Evolutionary conservation across 1,140 invertebrate genomes (phyloP), one percentile per base, ranked within the genome.

Genomic region (Anastatus disparis): DNA sequence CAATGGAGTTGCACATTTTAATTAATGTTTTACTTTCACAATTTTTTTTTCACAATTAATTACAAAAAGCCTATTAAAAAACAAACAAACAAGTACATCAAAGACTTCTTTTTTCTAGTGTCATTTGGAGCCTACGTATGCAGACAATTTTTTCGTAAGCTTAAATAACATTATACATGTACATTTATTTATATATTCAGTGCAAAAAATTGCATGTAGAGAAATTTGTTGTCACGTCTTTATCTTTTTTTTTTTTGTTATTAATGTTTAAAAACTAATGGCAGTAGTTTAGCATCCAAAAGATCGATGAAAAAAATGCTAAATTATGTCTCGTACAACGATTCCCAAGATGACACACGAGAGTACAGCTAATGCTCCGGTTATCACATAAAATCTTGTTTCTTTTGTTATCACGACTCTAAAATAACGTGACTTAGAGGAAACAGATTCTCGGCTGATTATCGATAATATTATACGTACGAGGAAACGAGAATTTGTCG

Each of bases 301-400:
- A 10, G 52, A 48, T 67, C n/a, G 26, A 61, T 31, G 17, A 68
- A 29, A 27, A n/a, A 59, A 68, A 68, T 15, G 29, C 27, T 20
- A n/a, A n/a, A n/a, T n/a, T n/a, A 7, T 56, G 24, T 66, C 62
- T 53, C 70, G 53, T 65, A 66, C 70, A 72, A 62, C 70, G 50
- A 42, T 67, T 67, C 56, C 63, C 48, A 55, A 67, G 50, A 66
- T 48, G 27, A 55, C 35, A 62, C 35, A 62, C 63, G 40, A 53
- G 42, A 68, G 59, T 69, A 69, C 53, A 67, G 59, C 65, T 68
- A 67, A 68, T 73, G 44, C 44, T 67, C 42, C 65, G 48, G 44
- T 59, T 69, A 50, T 73, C 71, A 70, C 68, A 59, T 56, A 22
- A 69, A 53, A 64, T 68, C 52, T 71, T 61, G 29, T 64, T 71